A percentile compares a stretch with the other conserved stretches of the same genome.
These are phyloP conservation scores for Schmidtea mediterranea DNA, from an alignment of 1,140 invertebrate genomes.

Conservation along the genomic window DNA sequence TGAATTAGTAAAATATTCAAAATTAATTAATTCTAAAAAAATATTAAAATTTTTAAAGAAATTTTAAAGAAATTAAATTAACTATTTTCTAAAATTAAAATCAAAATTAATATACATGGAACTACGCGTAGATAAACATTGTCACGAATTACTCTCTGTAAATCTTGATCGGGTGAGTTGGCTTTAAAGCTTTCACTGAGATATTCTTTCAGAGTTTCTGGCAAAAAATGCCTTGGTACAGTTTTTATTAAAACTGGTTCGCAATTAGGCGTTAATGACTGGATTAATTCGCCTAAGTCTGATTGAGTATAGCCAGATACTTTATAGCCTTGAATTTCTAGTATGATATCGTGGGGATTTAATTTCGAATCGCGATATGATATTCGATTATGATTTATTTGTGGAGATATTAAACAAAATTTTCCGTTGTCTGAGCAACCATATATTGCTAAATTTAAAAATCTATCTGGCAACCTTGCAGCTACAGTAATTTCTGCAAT, in stretches of 20 bases:
- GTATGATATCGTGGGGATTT: conserved; percentile 28
- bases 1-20: too few species aligned
- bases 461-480: not conserved
- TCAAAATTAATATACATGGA: conserved; percentile 29
- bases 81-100: not conserved
- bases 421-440: not conserved
- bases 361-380: conserved; percentile 21
- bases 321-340: conserved; percentile 38
- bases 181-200: conserved; percentile 36
- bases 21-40: conserved; percentile 5
- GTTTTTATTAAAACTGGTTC: conserved; percentile 33
- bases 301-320: conserved; percentile 36
- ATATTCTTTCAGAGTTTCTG: conserved; percentile 34
- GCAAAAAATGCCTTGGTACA: conserved; percentile 27
- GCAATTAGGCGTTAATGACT: conserved; percentile 34
- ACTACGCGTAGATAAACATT: conserved; percentile 42
- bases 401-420: not conserved
- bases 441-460: not conserved
- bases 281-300: conserved; percentile 34
- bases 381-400: conserved; percentile 11
- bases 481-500: not conserved
- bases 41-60: too few species aligned
- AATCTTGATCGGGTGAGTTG: conserved; percentile 37
- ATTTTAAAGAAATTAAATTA: not conserved
- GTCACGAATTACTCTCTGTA: conserved; percentile 40